Conservation (phyloP, 2,888 invertebrate genomes). For the Podabrus alpinus region DNA sequence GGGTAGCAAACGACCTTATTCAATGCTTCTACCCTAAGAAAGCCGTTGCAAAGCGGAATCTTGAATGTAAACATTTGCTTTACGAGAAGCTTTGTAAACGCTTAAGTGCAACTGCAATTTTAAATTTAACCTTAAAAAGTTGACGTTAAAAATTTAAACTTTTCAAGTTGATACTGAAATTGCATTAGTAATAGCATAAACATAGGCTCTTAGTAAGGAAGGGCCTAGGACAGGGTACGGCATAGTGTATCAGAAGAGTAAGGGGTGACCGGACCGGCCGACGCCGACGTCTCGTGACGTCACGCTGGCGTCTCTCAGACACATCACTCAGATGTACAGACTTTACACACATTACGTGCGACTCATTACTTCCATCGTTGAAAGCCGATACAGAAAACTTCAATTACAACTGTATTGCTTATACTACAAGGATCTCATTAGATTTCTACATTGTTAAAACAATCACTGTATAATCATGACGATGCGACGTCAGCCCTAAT, state of each 20-base stretch:
- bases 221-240: constrained; percentile 28
- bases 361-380: constrained; percentile 40
- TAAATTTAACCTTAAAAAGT: background rate
- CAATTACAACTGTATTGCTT: constrained; percentile 16
- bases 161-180: constrained; percentile 17
- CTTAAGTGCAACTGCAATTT: background rate
- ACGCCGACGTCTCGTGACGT: constrained; percentile 50
- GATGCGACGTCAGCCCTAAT: background rate
- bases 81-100: background rate
- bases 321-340: constrained; percentile 47
- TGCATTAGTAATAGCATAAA: constrained; percentile 16
- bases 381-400: constrained; percentile 13
- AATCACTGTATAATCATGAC: constrained; percentile 1
- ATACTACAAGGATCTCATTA: constrained; percentile 1
- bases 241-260: constrained; percentile 23
- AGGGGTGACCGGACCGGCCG: constrained; percentile 42
- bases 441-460: background rate
- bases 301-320: constrained; percentile 49
- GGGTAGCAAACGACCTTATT: background rate
- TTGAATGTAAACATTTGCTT: background rate
- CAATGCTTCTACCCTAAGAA: background rate
- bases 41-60: background rate
- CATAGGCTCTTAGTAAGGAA: constrained; percentile 27
- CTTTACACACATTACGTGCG: constrained; percentile 44
- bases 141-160: constrained; percentile 2